Percentiles rank a stretch among this genome's conserved stretches.
Conservation (phyloP, 2,797 vertebrate genomes). For the Siniperca obscura region DNA sequence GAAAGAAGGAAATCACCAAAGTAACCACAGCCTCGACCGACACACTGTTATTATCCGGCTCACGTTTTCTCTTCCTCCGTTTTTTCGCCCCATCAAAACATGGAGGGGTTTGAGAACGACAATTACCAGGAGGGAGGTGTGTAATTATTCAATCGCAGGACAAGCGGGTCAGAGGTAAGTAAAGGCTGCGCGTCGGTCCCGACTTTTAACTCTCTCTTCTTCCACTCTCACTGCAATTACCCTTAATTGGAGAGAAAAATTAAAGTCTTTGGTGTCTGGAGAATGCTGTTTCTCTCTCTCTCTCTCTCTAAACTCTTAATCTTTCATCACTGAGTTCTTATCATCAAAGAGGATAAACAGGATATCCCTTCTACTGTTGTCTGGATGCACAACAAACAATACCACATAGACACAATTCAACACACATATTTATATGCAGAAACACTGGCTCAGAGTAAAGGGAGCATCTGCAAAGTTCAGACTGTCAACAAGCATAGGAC, state of each 20-base stretch:
- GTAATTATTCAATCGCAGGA: conserved; percentile 84
- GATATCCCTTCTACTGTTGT: conserved; percentile 72
- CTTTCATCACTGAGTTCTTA: conserved; percentile 68
- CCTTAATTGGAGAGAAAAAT: conserved; percentile 81
- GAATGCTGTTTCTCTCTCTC: conserved; percentile 70
- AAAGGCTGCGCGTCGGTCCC: conserved; percentile 71
- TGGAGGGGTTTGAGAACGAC: conserved; percentile 75
- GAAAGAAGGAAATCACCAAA: conserved; percentile 82
- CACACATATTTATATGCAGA: conserved; percentile 8
- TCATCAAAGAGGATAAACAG: conserved; percentile 79
- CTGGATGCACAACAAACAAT: conserved; percentile 41
- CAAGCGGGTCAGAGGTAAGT: conserved; percentile 81
- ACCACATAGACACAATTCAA: conserved; percentile 17
- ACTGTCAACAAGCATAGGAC: conserved; percentile 42
- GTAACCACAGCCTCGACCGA: conserved; percentile 74
- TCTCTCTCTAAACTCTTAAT: conserved; percentile 46
- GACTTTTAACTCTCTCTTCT: conserved; percentile 78
- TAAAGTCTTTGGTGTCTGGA: conserved; percentile 79
- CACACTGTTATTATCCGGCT: conserved; percentile 82
- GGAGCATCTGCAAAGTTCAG: conserved; percentile 47
- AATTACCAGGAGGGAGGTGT: conserved; percentile 82
- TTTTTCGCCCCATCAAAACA: conserved; percentile 78
- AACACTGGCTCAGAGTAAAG: conserved; percentile 12
- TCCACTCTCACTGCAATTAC: conserved; percentile 82
- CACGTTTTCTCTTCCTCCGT: conserved; percentile 72